Evolutionary conservation across 2,113 vertebrate species (phyloP).

Genomic region (Glaucidium brasilianum): DNA sequence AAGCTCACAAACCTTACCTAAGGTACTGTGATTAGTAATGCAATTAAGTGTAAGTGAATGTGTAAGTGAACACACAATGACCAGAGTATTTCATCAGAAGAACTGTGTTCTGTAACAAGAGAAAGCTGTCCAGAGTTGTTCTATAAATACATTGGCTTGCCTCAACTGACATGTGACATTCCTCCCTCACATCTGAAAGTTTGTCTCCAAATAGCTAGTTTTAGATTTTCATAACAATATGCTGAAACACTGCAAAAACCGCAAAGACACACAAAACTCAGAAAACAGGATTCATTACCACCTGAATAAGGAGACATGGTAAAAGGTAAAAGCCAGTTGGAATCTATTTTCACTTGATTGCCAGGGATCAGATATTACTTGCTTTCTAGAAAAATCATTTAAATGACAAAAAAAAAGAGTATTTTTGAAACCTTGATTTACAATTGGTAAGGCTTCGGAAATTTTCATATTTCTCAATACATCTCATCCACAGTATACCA

Average conservation of each 20-base stretch:
- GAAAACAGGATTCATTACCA: neutral
- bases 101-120: constrained; percentile 16
- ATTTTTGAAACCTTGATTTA: neutral
- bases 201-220: neutral
- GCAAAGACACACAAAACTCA: neutral
- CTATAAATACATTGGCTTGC: neutral
- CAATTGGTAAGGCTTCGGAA: neutral
- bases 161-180: neutral
- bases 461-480: neutral
- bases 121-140: neutral
- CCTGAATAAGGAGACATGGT: neutral
- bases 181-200: neutral
- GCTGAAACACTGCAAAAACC: neutral
- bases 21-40: neutral
- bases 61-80: neutral
- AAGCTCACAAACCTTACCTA: neutral
- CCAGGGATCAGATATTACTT: neutral
- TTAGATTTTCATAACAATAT: neutral
- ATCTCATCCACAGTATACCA: neutral
- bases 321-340: neutral
- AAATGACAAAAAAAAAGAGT: neutral
- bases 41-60: neutral
- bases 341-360: neutral
- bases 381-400: neutral
- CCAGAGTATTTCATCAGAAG: neutral